Percentiles rank a stretch among this genome's conserved stretches.
Evolutionary conservation across 1,140 invertebrate genomes (phyloP).

Genomic region (Drosophila albomicans): DNA sequence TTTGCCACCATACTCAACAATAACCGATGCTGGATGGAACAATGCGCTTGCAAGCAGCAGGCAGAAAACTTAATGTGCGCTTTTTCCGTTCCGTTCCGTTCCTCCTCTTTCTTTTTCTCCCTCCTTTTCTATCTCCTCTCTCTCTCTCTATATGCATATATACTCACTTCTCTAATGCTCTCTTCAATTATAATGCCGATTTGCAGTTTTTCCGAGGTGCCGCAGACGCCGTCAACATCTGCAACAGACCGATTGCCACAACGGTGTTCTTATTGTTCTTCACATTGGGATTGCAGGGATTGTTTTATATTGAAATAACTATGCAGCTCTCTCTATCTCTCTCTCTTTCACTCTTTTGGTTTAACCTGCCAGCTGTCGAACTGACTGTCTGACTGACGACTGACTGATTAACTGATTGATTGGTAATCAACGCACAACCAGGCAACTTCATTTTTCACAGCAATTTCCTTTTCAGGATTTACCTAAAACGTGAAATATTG

Average conservation of each 20-base stretch:
- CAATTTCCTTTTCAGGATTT: not conserved
- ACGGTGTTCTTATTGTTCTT: constrained; percentile 9
- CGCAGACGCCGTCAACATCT: constrained; percentile 31
- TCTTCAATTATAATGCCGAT: constrained; percentile 53
- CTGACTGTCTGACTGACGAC: not conserved
- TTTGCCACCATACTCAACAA: constrained; percentile 61
- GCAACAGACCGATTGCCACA: constrained; percentile 21
- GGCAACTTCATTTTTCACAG: constrained; percentile 3
- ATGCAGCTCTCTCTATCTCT: not conserved
- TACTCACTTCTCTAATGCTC: constrained; percentile 37
- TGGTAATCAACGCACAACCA: not conserved
- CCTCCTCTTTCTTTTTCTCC: no score
- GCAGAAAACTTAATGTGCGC: constrained; percentile 73
- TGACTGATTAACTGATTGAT: constrained; percentile 22
- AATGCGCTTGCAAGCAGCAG: constrained; percentile 62
- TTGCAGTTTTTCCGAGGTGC: constrained; percentile 46
- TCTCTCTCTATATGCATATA: not conserved
- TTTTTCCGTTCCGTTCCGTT: constrained; percentile 53
- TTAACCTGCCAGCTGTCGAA: not conserved
- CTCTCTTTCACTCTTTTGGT: no score
- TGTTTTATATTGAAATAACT: constrained; percentile 8
- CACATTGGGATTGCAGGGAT: constrained; percentile 25
- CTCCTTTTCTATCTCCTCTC: not conserved
- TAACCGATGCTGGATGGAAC: constrained; percentile 15
- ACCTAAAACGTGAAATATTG: not conserved